Evolutionary conservation across 1,140 invertebrate genomes (phyloP).

Genomic region (Nylanderia fulva): DNA sequence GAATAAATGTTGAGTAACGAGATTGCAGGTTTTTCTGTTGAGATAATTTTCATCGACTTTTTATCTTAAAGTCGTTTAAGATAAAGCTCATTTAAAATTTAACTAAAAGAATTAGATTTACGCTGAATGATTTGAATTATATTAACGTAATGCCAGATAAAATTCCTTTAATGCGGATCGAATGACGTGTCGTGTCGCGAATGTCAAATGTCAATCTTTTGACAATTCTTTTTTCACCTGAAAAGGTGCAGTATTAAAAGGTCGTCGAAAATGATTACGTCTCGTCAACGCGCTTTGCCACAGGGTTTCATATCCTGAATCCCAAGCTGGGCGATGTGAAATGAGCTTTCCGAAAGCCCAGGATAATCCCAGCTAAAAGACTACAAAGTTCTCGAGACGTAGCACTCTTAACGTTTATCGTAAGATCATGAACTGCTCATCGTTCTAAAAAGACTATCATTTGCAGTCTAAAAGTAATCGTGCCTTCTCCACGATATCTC

Average conservation of each 20-base stretch:
- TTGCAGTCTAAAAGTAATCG: constrained; percentile 18
- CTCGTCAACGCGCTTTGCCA: constrained; percentile 1
- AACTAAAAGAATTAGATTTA: constrained; percentile 4
- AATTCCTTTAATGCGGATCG: not conserved
- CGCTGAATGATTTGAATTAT: not conserved
- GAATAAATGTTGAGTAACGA: not conserved
- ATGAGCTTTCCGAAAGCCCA: constrained; percentile 37
- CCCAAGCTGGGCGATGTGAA: not conserved
- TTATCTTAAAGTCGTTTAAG: not conserved
- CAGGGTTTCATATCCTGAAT: constrained; percentile 40
- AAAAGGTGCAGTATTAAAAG: not conserved
- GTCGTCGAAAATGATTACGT: constrained; percentile 22
- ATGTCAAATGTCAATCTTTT: not conserved
- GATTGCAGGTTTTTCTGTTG: not conserved
- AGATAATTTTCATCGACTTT: not conserved
- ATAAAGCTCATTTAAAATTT: not conserved
- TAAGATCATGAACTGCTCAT: constrained; percentile 46
- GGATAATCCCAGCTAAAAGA: constrained; percentile 44
- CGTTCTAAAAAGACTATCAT: constrained; percentile 35
- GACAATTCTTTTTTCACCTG: not conserved
- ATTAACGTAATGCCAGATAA: not conserved
- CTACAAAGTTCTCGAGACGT: constrained; percentile 44
- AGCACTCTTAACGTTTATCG: constrained; percentile 42
- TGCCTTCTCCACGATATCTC: not conserved
- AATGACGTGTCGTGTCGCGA: not conserved